Evolutionary conservation across 2,113 vertebrate species (phyloP).

Genomic region (Tiliqua scincoides): DNA sequence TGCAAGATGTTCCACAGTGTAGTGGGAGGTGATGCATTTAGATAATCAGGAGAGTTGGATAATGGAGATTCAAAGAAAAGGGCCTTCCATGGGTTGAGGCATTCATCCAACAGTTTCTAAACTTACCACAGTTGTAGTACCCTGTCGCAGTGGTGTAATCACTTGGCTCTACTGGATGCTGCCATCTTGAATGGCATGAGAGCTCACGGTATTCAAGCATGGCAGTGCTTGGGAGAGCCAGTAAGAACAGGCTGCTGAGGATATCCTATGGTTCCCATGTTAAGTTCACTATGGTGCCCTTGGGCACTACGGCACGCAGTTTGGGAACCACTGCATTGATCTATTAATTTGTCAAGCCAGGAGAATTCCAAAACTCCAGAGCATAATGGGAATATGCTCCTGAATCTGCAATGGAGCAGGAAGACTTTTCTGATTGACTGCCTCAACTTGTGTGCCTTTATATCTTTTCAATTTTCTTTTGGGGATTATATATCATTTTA

Average conservation of each 20-base stretch:
- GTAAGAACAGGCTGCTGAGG: too few relatives aligned
- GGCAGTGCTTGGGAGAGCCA: too few relatives aligned
- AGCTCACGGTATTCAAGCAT: too few relatives aligned
- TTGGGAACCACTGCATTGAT: too few relatives aligned
- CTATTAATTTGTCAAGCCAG: background rate
- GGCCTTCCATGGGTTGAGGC: background rate
- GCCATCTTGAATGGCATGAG: too few relatives aligned
- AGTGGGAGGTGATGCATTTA: background rate
- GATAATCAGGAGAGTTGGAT: background rate
- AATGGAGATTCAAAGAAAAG: background rate
- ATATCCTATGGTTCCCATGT: too few relatives aligned
- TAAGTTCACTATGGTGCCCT: too few relatives aligned
- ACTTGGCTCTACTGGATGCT: too few relatives aligned
- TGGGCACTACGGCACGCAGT: too few relatives aligned
- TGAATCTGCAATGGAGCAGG: background rate
- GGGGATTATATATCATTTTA: conserved; percentile 32
- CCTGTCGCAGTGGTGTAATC: too few relatives aligned
- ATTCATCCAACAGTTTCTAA: too few relatives aligned
- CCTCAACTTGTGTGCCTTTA: background rate
- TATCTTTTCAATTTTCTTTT: conserved; percentile 28
- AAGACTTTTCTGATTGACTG: conserved; percentile 22
- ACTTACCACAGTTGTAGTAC: too few relatives aligned
- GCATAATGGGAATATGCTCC: background rate
- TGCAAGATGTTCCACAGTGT: background rate
- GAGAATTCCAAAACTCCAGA: background rate